Percentiles rank a stretch among this genome's conserved stretches.
Evolutionary conservation across 2,797 vertebrate genomes (phyloP).

Genomic region (Atherinosoma microstoma): DNA sequence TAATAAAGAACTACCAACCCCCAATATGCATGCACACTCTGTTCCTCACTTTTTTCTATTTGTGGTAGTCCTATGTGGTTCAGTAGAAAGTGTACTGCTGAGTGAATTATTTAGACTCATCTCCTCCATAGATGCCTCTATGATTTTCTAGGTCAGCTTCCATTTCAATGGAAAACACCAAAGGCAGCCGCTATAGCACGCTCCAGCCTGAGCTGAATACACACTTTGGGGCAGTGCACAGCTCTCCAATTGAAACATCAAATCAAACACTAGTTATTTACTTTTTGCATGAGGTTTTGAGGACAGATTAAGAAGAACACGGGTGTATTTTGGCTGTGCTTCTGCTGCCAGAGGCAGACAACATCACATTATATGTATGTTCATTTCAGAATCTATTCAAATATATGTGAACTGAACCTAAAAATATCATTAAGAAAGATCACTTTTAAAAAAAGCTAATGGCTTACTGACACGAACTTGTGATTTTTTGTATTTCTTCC

Average conservation of each 20-base stretch:
- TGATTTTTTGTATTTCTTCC: background rate
- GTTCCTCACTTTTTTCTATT: slow-evolving; percentile 72
- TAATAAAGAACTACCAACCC: slow-evolving; percentile 23
- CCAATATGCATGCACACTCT: slow-evolving; percentile 36
- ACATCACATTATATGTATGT: background rate
- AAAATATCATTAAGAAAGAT: background rate
- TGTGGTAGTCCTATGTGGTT: slow-evolving; percentile 70
- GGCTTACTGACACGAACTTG: background rate
- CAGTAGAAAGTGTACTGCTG: slow-evolving; percentile 72
- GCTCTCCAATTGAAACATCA: slow-evolving; percentile 20
- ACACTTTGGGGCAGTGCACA: slow-evolving; percentile 3
- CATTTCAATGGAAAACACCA: slow-evolving; percentile 66
- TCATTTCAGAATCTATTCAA: background rate
- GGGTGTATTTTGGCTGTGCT: background rate
- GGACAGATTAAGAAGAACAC: slow-evolving; percentile 16
- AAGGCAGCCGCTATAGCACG: slow-evolving; percentile 23
- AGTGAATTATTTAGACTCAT: slow-evolving; percentile 84
- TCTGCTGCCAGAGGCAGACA: background rate
- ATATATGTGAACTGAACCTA: background rate
- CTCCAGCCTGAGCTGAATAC: slow-evolving; percentile 14
- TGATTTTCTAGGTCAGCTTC: slow-evolving; percentile 83
- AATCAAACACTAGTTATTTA: slow-evolving; percentile 16
- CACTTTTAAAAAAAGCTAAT: background rate
- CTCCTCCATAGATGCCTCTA: slow-evolving; percentile 70
- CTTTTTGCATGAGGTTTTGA: slow-evolving; percentile 4